phyloP scores from a whole-genome alignment of 2,888 invertebrate genomes.

The Archips xylosteana region DNA sequence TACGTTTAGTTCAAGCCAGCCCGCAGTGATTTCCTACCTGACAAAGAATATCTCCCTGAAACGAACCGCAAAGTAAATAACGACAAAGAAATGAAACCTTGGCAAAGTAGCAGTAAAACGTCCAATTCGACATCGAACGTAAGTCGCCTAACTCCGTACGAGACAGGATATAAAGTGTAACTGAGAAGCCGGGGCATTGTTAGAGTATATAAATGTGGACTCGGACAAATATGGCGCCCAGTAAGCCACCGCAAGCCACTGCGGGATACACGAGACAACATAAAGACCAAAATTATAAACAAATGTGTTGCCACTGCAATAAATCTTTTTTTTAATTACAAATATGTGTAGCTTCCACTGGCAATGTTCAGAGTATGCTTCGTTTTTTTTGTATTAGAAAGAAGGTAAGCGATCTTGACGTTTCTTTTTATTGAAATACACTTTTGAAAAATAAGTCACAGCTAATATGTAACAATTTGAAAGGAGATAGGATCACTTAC shows the following conservation, averaged over 20 bases:
- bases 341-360: too few relatives aligned
- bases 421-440: too few relatives aligned
- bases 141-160: not conserved
- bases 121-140: not conserved
- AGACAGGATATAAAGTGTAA: not conserved
- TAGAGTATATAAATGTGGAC: conserved; percentile 12
- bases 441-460: too few relatives aligned
- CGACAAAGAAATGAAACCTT: not conserved
- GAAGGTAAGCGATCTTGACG: too few relatives aligned
- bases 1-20: too few relatives aligned
- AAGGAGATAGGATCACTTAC: too few relatives aligned
- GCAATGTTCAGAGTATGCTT: too few relatives aligned
- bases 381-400: too few relatives aligned
- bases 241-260: conserved; percentile 9
- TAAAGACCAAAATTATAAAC: not conserved
- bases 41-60: not conserved
- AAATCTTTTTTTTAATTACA: too few relatives aligned
- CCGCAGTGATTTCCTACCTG: not conserved
- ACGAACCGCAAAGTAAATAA: not conserved
- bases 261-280: not conserved
- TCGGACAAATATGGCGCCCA: conserved; percentile 5
- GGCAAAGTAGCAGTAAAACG: not conserved
- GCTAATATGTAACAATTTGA: too few relatives aligned
- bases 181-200: not conserved
- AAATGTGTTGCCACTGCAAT: too few relatives aligned